Evolutionary conservation across 2,797 vertebrate genomes (phyloP), one percentile per base, ranked within the genome.

Genomic region (Decapterus maruadsi): DNA sequence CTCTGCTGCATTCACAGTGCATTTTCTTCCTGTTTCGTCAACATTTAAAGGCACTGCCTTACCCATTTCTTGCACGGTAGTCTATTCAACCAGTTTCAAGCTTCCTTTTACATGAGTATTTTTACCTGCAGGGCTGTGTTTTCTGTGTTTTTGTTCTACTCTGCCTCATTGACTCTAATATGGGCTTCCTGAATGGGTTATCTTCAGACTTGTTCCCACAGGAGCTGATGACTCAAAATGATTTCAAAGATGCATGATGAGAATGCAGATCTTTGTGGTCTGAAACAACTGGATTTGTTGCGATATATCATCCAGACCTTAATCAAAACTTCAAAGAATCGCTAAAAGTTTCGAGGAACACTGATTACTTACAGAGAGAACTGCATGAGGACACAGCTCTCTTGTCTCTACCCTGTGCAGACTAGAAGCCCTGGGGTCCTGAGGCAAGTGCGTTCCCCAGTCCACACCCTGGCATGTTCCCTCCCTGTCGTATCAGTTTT

Each of bases 191-290:
- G 91, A 92, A 90, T 87, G 80, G 75, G 88, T 90, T 91, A 92
- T 91, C 91, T 90, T 77, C 88, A 88, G 90, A 94, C 94, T 92
- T 95, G 95, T 95, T 94, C 91, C 85, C 93, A 94, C 94, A 95
- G 81, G 94, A 95, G 86, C 87, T 54, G 82, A 90, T 91, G 90
- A 91, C 88, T 93, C 89, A 87, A 90, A 92, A 87, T 83, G 66
- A 91, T 89, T 87, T 91, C 83, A 88, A 84, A 90, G 82, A 89
- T 86, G 91, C 83, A 46, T 20, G 81, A 83, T 83, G 88, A 89
- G 78, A 82, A 88, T 77, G 79, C 64, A 78, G 51, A 82, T 81
- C 80, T 80, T 56, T 82, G 72, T 63, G 85, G 79, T 71, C 80
- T 85, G 57, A 82, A 77, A 86, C 69, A 72, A 72, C 64, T 75